Conservation (phyloP, 2,113 vertebrate genomes). For the Nanorana parkeri region DNA sequence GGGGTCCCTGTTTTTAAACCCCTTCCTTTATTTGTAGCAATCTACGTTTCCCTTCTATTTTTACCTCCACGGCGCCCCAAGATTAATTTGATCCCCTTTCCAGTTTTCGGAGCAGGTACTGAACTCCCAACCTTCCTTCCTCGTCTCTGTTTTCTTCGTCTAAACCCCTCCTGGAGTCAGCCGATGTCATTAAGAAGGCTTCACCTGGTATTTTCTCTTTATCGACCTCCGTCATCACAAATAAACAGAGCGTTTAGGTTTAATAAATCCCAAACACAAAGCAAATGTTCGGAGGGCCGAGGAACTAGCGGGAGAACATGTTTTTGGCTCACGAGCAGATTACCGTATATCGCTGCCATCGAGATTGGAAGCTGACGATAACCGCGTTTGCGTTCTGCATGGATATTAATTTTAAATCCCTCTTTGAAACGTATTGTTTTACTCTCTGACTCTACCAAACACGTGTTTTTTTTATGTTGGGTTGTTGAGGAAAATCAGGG, state of each 20-base stretch:
- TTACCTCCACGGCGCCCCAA: too few species aligned
- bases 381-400: not conserved
- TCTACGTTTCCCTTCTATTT: too few species aligned
- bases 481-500: too few species aligned
- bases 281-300: not conserved
- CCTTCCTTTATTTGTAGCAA: too few species aligned
- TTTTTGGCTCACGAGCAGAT: not conserved
- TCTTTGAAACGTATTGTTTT: not conserved
- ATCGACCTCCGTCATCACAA: not conserved
- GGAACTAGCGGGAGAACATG: not conserved
- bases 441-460: too few species aligned
- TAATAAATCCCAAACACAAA: not conserved
- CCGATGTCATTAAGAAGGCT: not conserved
- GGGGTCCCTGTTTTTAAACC: too few species aligned
- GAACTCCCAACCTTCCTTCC: too few species aligned
- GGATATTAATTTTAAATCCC: constrained; percentile 12
- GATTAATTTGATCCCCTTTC: too few species aligned
- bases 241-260: not conserved
- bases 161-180: not conserved
- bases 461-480: too few species aligned
- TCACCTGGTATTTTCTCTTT: not conserved
- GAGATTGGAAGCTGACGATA: not conserved
- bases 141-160: too few species aligned
- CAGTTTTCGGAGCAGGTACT: too few species aligned
- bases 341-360: not conserved